Conservation (phyloP, 2,888 invertebrate species). For the Phania funesta region DNA sequence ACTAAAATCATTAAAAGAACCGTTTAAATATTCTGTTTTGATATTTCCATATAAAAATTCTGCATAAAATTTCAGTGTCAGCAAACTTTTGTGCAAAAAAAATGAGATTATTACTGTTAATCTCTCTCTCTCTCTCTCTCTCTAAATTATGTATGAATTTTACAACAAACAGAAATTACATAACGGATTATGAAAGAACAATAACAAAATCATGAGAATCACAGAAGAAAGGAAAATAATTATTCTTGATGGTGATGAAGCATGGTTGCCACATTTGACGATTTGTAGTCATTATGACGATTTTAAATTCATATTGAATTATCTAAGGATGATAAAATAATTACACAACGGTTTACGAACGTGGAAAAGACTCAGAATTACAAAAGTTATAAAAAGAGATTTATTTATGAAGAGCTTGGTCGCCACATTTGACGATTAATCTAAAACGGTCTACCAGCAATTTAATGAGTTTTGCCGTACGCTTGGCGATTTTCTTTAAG, state of each 20-base stretch:
- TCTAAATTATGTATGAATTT: slow-evolving; percentile 29
- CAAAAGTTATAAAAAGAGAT: too few relatives aligned
- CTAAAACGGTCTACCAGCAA: too few relatives aligned
- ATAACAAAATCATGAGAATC: too few relatives aligned
- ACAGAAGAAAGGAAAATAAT: neutral
- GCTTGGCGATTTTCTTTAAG: too few relatives aligned
- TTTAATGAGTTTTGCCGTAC: too few relatives aligned
- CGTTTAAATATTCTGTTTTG: slow-evolving; percentile 17
- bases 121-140: neutral
- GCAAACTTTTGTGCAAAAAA: slow-evolving; percentile 26
- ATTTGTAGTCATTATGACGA: too few relatives aligned
- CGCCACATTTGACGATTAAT: too few relatives aligned
- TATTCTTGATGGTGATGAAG: neutral
- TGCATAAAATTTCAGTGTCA: slow-evolving; percentile 62
- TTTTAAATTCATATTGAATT: too few relatives aligned
- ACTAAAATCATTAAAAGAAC: neutral
- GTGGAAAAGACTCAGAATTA: too few relatives aligned
- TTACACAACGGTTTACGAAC: too few relatives aligned
- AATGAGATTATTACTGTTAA: neutral
- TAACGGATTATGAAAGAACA: slow-evolving; percentile 1
- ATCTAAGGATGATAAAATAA: too few relatives aligned
- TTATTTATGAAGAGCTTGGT: too few relatives aligned
- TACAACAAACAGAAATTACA: slow-evolving; percentile 11
- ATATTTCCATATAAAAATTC: slow-evolving; percentile 40
- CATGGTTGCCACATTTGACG: neutral